These are phyloP conservation scores for fruit fly (Drosophila melanogaster) DNA, from an alignment of 1,140 invertebrate species.

Conservation along the genomic window Release_6_plus_ISO1_MT NT_033777.3:20740001-20740500, in stretches of 20 bases:
- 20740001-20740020: conserved; percentile 38
- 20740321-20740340: conserved; percentile 27
- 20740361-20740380: conserved; percentile 23
- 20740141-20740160: conserved; percentile 34
- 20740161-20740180: conserved; percentile 23
- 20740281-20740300: conserved; percentile 74
- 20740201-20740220: conserved; percentile 75
- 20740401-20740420: conserved; percentile 40
- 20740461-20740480: conserved; percentile 64
- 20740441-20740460: conserved; percentile 49
- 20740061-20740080: conserved; percentile 44
- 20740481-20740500: conserved; percentile 58
- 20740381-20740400: conserved; percentile 13
- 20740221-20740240: conserved; percentile 42
- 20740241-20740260: conserved; percentile 58
- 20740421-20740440: conserved; percentile 68
- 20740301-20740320: conserved; percentile 51
- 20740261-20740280: conserved; percentile 69
- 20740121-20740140: conserved; percentile 75
- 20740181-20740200: conserved; percentile 53
- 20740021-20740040: conserved; percentile 11
- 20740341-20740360: conserved; percentile 16
- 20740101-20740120: conserved; percentile 66
- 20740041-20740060: conserved; percentile 59
- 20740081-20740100: conserved; percentile 40